Evolutionary conservation across 2,797 vertebrate genomes (phyloP).

Genomic region (Acipenser transmontanus): DNA sequence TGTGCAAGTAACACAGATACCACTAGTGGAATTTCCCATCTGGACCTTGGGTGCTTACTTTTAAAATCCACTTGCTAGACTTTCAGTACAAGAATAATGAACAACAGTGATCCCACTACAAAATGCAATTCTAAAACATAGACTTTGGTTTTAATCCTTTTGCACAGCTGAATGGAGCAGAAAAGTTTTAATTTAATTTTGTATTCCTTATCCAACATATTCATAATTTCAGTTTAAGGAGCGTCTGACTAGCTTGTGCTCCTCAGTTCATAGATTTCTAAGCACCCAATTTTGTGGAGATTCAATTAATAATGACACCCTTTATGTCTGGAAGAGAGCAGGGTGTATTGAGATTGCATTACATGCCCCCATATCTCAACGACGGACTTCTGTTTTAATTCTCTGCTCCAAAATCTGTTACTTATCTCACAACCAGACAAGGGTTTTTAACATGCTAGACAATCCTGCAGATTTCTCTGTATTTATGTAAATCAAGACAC

Average conservation of each 20-base stretch:
- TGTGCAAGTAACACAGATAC: too few relatives aligned
- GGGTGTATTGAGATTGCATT: background rate
- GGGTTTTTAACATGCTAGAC: background rate
- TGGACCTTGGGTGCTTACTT: too few relatives aligned
- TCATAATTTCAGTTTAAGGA: slow-evolving; percentile 15
- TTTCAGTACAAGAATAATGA: too few relatives aligned
- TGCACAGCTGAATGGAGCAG: too few relatives aligned
- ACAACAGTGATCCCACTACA: too few relatives aligned
- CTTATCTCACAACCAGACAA: background rate
- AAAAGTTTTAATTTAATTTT: too few relatives aligned
- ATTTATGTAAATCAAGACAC: background rate
- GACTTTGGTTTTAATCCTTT: too few relatives aligned
- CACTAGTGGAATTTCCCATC: too few relatives aligned
- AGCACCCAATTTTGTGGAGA: slow-evolving; percentile 13
- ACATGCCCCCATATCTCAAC: background rate
- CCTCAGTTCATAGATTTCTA: slow-evolving; percentile 17
- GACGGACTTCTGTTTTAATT: background rate
- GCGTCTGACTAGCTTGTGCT: slow-evolving; percentile 13
- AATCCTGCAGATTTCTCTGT: background rate
- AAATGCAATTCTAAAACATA: too few relatives aligned
- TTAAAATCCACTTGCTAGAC: too few relatives aligned
- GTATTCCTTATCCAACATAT: background rate
- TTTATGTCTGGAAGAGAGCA: slow-evolving; percentile 6
- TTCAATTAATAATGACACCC: slow-evolving; percentile 17
- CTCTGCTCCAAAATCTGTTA: background rate